Base-by-base conservation (phyloP, 1,140 invertebrate species). In the Orchesella cincta region DNA sequence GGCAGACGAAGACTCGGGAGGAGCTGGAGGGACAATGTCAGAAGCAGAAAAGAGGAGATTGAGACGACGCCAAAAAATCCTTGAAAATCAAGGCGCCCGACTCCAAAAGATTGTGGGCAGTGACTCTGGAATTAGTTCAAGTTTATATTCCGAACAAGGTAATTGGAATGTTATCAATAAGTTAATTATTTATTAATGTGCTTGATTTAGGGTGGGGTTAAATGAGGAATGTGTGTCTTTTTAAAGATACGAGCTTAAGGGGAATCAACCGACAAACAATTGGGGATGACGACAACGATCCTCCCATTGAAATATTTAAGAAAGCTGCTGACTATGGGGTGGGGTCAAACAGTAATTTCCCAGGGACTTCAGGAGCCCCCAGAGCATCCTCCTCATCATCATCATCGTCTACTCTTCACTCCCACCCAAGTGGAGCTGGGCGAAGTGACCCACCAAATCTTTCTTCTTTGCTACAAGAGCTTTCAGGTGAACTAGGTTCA, bases 11-110 rank as follows among this genome's bases (percentile, higher is more conserved):
- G 52, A 57, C 3, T 23, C 31, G 1, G 62, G 8, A 5, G 14
- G 23, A 2, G 33, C 8, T 31, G 62, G 14, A 12, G 8, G 29
- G 2, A 67, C 26, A 8, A 12, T 67, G 33, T 67, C 62, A 8
- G 62, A 67, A n/a, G 62, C 62, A 31, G 62, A 67, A 67, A 67
- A 31, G 33, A 3, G 62, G 23, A 29, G 62, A n/a, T 67, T 67
- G 31, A 3, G 62, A n/a, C 8, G 62, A 33, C 62, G 62, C 62
- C 62, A 67, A n/a, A 8, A 23, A n/a, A 67, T 67, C 29, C 62
- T 67, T 12, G 62, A 33, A 12, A 67, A 67, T 33, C 29, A 29
- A 33, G 62, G 62, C 5, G 62, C 62, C 14, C 62, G 62, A 12
- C 31, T 67, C 14, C 8, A 67, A 5, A 8, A 23, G 33, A 67